A percentile compares a stretch with the other conserved stretches of the same genome.
These are phyloP conservation scores for Megamerina dolium DNA, from an alignment of 2,888 invertebrate species.

Conservation along the genomic window DNA sequence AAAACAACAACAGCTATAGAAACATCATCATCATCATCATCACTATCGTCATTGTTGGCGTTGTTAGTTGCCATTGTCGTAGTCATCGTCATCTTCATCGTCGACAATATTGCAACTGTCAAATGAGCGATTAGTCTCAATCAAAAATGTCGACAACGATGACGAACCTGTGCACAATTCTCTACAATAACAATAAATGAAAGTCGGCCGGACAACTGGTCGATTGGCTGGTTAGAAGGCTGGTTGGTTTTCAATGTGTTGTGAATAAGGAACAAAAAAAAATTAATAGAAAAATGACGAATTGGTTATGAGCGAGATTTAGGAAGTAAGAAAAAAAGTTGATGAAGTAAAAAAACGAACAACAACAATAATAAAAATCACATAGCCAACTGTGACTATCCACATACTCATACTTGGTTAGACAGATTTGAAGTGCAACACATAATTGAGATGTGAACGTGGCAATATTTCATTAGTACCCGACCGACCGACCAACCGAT, in stretches of 20 bases:
- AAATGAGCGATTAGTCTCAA: slow-evolving; percentile 40
- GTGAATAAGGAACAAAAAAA: too few relatives aligned
- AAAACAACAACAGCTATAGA: not conserved
- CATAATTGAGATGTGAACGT: slow-evolving; percentile 46
- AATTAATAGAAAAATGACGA: slow-evolving; percentile 18
- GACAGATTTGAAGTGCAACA: not conserved
- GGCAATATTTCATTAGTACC: slow-evolving; percentile 38
- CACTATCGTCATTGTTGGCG: not conserved
- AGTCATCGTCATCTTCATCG: slow-evolving; percentile 24
- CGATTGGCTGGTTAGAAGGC: too few relatives aligned
- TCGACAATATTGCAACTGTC: slow-evolving; percentile 8
- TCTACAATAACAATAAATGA: too few relatives aligned
- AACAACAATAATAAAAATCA: not conserved
- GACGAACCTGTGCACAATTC: slow-evolving; percentile 12
- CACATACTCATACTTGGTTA: not conserved
- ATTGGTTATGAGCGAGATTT: slow-evolving; percentile 8
- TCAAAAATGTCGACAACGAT: slow-evolving; percentile 28
- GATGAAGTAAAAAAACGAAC: not conserved
- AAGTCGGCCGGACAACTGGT: too few relatives aligned
- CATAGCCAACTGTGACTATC: not conserved
- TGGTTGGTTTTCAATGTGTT: too few relatives aligned
- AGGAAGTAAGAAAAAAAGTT: not conserved
- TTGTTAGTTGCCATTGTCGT: slow-evolving; percentile 23
- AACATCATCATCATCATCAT: not conserved
- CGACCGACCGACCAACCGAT: too few relatives aligned